These are phyloP conservation scores for Peromyscus californicus DNA, from an alignment of 2,113 vertebrate species.

Conservation along the genomic window DNA sequence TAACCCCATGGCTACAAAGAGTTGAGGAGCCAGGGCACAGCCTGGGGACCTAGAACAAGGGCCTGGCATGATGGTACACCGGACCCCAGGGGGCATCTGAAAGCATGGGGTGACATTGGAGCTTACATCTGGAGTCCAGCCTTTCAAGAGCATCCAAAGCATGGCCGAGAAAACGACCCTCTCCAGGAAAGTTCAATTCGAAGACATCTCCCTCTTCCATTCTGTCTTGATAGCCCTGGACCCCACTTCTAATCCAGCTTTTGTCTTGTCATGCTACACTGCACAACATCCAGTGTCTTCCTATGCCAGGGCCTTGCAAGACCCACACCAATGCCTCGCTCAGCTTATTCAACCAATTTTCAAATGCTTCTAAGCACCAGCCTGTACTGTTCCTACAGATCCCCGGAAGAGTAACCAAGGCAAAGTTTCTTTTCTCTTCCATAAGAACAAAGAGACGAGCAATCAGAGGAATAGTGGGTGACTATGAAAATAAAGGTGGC, in stretches of 20 bases:
- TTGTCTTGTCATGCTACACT: too few relatives aligned
- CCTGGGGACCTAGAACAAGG: background rate
- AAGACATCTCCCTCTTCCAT: background rate
- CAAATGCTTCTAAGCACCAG: background rate
- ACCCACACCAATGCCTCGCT: background rate
- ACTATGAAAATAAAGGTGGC: background rate
- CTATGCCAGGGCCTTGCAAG: background rate
- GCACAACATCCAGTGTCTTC: background rate
- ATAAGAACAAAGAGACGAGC: background rate
- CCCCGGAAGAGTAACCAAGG: background rate
- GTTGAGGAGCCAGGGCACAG: background rate
- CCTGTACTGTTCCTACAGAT: background rate
- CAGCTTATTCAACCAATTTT: background rate
- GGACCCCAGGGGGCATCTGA: background rate
- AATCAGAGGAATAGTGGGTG: background rate
- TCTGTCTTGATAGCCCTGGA: background rate
- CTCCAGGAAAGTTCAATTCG: background rate
- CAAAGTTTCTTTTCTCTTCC: background rate
- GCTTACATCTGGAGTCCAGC: background rate
- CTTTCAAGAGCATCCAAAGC: background rate
- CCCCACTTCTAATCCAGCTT: accelerated
- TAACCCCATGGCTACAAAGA: background rate
- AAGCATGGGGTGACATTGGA: background rate
- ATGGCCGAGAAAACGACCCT: background rate
- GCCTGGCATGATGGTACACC: too few relatives aligned